Base-by-base conservation (phyloP, 2,113 vertebrate species). In the Falco punctatus region DNA sequence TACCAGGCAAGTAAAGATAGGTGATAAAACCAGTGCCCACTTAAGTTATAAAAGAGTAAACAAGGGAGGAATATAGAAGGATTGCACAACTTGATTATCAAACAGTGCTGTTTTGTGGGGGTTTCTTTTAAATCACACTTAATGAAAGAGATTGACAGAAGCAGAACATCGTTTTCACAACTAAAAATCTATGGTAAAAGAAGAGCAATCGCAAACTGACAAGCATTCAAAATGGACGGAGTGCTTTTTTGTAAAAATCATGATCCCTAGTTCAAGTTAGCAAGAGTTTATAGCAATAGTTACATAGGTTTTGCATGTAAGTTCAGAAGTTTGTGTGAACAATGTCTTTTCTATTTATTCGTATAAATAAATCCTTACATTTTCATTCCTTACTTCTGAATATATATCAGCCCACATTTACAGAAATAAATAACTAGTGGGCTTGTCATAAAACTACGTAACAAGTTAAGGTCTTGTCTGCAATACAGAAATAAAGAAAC, bases 241-340 rank as follows among this genome's bases (percentile, higher is more conserved):
- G 38, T 38, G 38, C 38, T 38, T 38, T 38, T 38, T 38, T 38
- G 38, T 38, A 38, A 38, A 38, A 38, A 38, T 9, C 38, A 38
- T 0, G 1, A 40, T 6, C 55, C 26, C 33, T 77, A 6, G 14
- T 57, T 75, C 35, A 69, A 58, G 38, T 57, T 15, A 77, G 21
- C 48, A 80, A 19, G 0, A 4, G 5, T 77, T 93, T 38, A 22
- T 27, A 30, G 10, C 15, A 72, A 35, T 3, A 75, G 9, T n/a
- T 73, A 54, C 0, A 0, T 9, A 90, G 55, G 32, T 5, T 62
- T 52, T 61, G n/a, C 20, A 19, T 49, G 0, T 7, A 74, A 59
- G 4, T 42, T 79, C 42, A 87, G 18, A 70, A 67, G 14, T 30
- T n/a, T 23, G 12, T 24, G 7, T 59, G 20, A 90, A 48, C 16